A percentile compares a stretch with the other conserved stretches of the same genome.
Conservation (phyloP, 1,140 invertebrate genomes). For the Caenorhabditis inopinata region DNA sequence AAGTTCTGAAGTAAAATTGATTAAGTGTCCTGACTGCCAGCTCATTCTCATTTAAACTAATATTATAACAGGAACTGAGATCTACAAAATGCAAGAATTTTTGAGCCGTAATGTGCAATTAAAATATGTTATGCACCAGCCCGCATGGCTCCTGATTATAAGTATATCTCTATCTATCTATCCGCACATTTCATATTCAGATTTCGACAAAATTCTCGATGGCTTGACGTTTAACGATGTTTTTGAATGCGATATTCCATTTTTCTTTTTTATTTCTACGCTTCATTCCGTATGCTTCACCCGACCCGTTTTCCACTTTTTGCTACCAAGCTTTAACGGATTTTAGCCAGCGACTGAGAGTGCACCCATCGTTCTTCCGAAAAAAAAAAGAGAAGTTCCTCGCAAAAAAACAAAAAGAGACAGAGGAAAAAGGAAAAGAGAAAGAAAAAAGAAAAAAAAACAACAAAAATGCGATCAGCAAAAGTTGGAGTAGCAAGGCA, state of each 20-base stretch:
- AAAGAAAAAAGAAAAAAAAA: neutral
- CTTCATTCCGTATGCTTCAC: neutral
- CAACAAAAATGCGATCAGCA: constrained; percentile 41
- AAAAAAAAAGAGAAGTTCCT: neutral
- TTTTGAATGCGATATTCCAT: neutral
- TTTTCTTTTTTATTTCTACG: neutral
- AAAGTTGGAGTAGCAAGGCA: constrained; percentile 46
- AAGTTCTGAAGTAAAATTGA: too few species aligned
- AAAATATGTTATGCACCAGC: too few species aligned
- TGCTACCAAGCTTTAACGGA: constrained; percentile 28
- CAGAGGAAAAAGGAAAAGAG: neutral
- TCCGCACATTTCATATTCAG: constrained; percentile 15
- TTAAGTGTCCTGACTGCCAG: too few species aligned
- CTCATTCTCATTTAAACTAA: too few species aligned
- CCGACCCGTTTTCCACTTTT: neutral
- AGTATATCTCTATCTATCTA: too few species aligned
- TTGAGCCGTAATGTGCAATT: too few species aligned
- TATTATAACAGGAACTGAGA: too few species aligned
- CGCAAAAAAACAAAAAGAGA: neutral
- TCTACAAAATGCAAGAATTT: too few species aligned
- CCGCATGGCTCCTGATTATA: too few species aligned
- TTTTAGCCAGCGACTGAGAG: neutral
- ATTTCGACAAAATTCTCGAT: neutral
- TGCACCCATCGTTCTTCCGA: constrained; percentile 1
- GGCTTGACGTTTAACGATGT: neutral